Conservation (phyloP, 2,797 vertebrate genomes). For the Kryptolebias ocellatus region DNA sequence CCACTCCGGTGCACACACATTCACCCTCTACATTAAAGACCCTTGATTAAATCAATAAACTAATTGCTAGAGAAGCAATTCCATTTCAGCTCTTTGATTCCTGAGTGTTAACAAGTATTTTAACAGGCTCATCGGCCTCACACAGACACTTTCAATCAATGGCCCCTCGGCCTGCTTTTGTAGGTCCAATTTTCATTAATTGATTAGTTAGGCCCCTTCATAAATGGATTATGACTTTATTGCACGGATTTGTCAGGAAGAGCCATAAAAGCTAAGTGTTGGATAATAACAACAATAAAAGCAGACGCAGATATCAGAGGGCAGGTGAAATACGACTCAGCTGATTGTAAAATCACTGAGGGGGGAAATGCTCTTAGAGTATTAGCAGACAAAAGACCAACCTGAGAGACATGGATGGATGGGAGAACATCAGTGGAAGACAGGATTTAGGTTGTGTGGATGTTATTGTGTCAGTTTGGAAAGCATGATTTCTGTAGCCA, state of each 20-base stretch:
- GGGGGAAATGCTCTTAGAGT: constrained; percentile 81
- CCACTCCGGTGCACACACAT: constrained; percentile 81
- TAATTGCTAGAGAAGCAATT: constrained; percentile 97
- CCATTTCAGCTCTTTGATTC: constrained; percentile 93
- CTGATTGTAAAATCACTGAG: constrained; percentile 84
- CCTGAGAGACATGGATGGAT: constrained; percentile 52
- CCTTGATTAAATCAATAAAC: constrained; percentile 99
- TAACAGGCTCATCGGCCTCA: constrained; percentile 86
- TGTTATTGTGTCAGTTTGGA: constrained; percentile 20
- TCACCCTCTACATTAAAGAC: constrained; percentile 95
- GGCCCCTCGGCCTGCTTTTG: constrained; percentile 85
- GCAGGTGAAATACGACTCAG: constrained; percentile 79
- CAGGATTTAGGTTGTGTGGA: constrained; percentile 40
- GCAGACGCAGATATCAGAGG: constrained; percentile 79
- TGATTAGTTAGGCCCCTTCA: constrained; percentile 92
- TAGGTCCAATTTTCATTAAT: constrained; percentile 96
- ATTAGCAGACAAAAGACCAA: constrained; percentile 80
- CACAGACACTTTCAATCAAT: constrained; percentile 90
- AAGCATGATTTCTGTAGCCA: constrained; percentile 1
- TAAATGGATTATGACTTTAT: constrained; percentile 94
- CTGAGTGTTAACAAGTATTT: constrained; percentile 87
- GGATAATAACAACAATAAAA: constrained; percentile 87
- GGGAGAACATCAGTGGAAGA: constrained; percentile 60
- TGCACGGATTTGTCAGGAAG: constrained; percentile 81
- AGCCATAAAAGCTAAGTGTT: constrained; percentile 84